phyloP scores from a whole-genome alignment of 2,888 invertebrate species.

The Cryptosula pallasiana region DNA sequence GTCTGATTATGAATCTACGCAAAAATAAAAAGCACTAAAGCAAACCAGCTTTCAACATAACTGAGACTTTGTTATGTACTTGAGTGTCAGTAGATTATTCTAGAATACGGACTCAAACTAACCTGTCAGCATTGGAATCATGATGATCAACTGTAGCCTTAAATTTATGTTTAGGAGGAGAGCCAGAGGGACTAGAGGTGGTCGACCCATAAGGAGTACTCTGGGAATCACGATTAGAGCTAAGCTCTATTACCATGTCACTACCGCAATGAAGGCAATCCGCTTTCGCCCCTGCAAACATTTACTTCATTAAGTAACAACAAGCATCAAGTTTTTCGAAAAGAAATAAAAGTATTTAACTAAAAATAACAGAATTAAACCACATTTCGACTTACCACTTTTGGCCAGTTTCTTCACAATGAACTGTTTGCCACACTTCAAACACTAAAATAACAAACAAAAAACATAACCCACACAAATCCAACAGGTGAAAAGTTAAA shows the following conservation, averaged over 20 bases:
- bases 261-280: constrained; percentile 40
- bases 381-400: constrained; percentile 13
- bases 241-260: constrained; percentile 32
- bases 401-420: constrained; percentile 19
- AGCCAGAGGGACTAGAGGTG: constrained; percentile 8
- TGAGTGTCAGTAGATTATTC: too few relatives aligned
- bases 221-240: background rate
- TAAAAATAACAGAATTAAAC: too few relatives aligned
- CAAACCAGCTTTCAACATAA: too few relatives aligned
- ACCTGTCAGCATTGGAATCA: background rate
- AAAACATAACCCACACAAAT: background rate
- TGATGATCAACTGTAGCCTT: background rate
- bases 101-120: too few relatives aligned
- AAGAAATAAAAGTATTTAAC: too few relatives aligned
- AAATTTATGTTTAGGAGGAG: background rate
- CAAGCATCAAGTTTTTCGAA: too few relatives aligned
- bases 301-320: too few relatives aligned
- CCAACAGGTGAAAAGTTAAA: background rate
- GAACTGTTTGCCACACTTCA: constrained; percentile 38
- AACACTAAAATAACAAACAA: constrained; percentile 33
- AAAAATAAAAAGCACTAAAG: too few relatives aligned
- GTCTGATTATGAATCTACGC: too few relatives aligned
- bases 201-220: constrained; percentile 30
- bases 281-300: background rate
- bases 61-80: too few relatives aligned